These are phyloP conservation scores for Ricordea florida DNA, from an alignment of 92 coral and sea anemone species.

Conservation along the genomic window DNA sequence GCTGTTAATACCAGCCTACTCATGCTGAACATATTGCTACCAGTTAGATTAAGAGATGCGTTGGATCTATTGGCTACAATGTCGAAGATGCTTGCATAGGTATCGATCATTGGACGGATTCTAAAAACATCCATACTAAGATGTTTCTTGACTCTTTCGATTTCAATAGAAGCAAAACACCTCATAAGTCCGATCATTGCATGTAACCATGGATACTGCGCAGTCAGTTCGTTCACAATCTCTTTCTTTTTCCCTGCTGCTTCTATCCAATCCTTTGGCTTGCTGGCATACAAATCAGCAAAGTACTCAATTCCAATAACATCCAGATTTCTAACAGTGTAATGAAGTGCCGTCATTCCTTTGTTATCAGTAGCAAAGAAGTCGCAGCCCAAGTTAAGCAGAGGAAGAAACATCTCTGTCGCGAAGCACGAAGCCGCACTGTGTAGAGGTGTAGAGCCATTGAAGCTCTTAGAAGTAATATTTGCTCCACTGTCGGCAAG, in stretches of 20 bases:
- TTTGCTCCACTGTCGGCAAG: conserved; percentile 4
- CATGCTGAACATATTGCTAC: neutral
- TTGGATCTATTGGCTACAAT: neutral
- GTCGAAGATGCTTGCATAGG: neutral
- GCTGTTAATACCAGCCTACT: neutral
- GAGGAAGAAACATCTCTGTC: neutral
- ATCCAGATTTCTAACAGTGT: neutral
- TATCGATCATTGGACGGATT: neutral
- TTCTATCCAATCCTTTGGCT: conserved; percentile 33
- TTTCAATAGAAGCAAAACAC: neutral
- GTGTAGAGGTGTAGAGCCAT: conserved; percentile 61
- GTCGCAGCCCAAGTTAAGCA: conserved; percentile 17
- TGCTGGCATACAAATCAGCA: conserved; percentile 11
- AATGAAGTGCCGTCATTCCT: conserved; percentile 25
- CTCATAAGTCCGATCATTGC: neutral
- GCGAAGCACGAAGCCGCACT: conserved; percentile 50
- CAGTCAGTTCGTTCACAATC: neutral
- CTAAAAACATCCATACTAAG: neutral
- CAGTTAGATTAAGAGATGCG: neutral
- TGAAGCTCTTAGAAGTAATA: neutral
- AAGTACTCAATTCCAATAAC: neutral
- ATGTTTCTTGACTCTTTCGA: neutral
- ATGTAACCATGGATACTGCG: conserved; percentile 8
- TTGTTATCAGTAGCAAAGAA: neutral
- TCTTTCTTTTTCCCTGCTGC: neutral